phyloP scores from a whole-genome alignment of 2,888 invertebrate genomes.

The Eilema sororculum region DNA sequence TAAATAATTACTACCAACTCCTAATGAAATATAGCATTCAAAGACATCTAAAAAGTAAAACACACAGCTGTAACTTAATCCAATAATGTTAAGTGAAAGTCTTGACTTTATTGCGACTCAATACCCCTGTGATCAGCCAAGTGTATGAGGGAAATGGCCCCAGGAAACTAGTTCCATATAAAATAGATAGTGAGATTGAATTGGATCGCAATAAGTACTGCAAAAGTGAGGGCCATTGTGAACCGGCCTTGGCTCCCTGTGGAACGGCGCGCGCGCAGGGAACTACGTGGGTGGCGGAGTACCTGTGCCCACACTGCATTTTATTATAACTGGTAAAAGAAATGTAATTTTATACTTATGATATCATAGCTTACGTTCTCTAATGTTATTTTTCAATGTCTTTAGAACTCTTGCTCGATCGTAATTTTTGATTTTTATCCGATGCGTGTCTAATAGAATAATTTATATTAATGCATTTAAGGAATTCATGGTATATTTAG shows the following conservation, averaged over 20 bases:
- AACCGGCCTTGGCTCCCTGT: conserved; percentile 75
- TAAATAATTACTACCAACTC: too few species aligned
- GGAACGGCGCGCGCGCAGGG: conserved; percentile 59
- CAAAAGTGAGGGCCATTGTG: conserved; percentile 77
- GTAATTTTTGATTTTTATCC: conserved; percentile 29
- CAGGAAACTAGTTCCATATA: conserved; percentile 82
- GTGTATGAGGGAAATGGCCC: conserved; percentile 67
- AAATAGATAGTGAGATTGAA: conserved; percentile 82
- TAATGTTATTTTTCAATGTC: conserved; percentile 27
- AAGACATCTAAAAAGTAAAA: background rate
- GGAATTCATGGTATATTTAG: background rate
- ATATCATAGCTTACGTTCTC: conserved; percentile 36
- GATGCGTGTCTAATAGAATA: background rate
- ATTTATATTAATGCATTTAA: conserved; percentile 1
- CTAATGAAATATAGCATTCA: background rate
- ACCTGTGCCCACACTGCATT: conserved; percentile 40
- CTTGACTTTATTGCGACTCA: conserved; percentile 56
- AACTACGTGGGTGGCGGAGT: conserved; percentile 71
- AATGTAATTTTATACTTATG: conserved; percentile 40
- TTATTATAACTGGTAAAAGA: conserved; percentile 42
- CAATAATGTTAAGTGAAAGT: conserved; percentile 53
- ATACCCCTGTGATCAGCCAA: conserved; percentile 66
- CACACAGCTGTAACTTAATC: conserved; percentile 8
- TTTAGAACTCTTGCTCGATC: conserved; percentile 10
- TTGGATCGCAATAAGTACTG: conserved; percentile 79